Evolutionary conservation across 2,113 vertebrate species (phyloP).

Genomic region (Tympanuchus pallidicinctus): DNA sequence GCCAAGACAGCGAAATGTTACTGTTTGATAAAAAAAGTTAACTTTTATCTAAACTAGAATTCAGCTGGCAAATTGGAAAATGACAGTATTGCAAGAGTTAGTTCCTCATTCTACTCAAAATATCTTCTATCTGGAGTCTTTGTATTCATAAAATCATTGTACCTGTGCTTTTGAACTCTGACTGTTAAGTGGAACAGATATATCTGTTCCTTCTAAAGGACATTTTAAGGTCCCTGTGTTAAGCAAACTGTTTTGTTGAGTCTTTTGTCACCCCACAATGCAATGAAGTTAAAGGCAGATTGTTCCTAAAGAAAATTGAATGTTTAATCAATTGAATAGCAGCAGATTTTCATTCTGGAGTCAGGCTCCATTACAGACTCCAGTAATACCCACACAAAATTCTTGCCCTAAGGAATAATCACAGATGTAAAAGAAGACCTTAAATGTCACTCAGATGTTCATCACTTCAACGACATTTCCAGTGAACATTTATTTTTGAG

Average conservation of each 20-base stretch:
- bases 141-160: background rate
- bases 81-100: background rate
- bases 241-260: background rate
- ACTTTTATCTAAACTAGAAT: background rate
- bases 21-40: background rate
- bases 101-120: background rate
- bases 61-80: background rate
- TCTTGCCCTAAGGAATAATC: background rate
- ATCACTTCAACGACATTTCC: background rate
- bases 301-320: background rate
- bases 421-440: background rate
- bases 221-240: background rate
- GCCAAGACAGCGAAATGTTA: background rate
- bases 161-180: background rate
- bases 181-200: background rate
- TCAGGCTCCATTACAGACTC: background rate
- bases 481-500: background rate
- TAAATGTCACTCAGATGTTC: background rate
- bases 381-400: background rate
- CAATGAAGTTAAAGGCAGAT: background rate
- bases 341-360: background rate
- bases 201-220: background rate
- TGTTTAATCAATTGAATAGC: background rate
- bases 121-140: background rate
- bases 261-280: background rate